Conservation (phyloP, 2,888 invertebrate genomes). For the Tribolium freemani region DNA sequence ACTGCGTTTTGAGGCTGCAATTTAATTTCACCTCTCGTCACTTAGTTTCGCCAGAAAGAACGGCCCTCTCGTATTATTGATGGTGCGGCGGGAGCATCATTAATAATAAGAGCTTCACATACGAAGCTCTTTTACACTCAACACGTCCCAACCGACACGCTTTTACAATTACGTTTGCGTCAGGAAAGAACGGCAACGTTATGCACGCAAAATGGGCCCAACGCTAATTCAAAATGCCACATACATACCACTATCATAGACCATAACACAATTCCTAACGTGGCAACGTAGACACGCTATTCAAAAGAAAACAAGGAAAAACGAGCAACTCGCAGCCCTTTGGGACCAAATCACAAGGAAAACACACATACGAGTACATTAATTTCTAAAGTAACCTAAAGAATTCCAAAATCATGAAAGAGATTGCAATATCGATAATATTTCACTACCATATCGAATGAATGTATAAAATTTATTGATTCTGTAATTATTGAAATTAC, state of each 20-base stretch:
- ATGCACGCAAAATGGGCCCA: constrained; percentile 25
- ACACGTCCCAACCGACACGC: constrained; percentile 44
- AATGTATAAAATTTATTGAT: too few relatives aligned
- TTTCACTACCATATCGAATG: background rate
- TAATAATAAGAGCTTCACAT: constrained; percentile 52
- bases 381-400: too few relatives aligned
- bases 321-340: background rate
- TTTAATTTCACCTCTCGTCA: constrained; percentile 51
- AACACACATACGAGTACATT: too few relatives aligned
- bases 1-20: constrained; percentile 52
- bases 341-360: background rate
- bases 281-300: background rate
- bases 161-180: constrained; percentile 44
- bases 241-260: background rate
- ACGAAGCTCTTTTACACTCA: constrained; percentile 43
- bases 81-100: constrained; percentile 48
- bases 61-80: constrained; percentile 48
- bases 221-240: constrained; percentile 25
- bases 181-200: constrained; percentile 35
- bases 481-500: too few relatives aligned
- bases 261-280: constrained; percentile 2
- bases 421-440: background rate
- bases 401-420: too few relatives aligned
- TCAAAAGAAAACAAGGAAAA: background rate
- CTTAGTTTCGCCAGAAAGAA: constrained; percentile 48